Percentiles rank a stretch among this genome's conserved stretches.
Evolutionary conservation across 2,797 vertebrate species (phyloP).

Genomic region (Mus caroli): DNA sequence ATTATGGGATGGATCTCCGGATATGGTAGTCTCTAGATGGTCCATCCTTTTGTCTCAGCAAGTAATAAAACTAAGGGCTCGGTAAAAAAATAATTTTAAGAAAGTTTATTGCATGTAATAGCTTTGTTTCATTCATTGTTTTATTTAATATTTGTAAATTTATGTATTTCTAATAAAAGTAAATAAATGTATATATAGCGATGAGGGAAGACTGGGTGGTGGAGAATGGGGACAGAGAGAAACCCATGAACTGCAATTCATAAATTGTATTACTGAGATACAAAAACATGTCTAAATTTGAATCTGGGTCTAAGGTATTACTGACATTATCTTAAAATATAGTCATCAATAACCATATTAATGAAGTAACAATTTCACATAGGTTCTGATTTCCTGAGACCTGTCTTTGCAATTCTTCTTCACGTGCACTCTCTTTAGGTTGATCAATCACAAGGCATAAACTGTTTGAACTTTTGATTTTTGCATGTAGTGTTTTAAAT

Average conservation of each 20-base stretch:
- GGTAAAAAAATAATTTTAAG: slow-evolving; percentile 5
- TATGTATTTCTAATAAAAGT: neutral
- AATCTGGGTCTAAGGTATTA: neutral
- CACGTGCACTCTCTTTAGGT: neutral
- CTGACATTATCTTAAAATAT: neutral
- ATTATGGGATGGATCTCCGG: too few species aligned
- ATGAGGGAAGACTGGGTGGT: neutral
- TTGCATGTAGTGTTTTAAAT: neutral
- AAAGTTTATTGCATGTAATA: neutral
- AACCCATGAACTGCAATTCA: neutral
- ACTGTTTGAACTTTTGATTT: slow-evolving; percentile 30
- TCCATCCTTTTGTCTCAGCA: too few species aligned
- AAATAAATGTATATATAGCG: neutral
- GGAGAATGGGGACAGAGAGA: neutral
- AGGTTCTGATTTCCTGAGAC: neutral
- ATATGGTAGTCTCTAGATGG: too few species aligned
- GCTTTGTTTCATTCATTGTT: neutral
- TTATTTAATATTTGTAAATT: slow-evolving; percentile 27
- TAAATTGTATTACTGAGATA: neutral
- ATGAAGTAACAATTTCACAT: neutral
- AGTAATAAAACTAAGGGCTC: neutral
- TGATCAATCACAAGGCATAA: neutral
- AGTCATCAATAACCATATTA: neutral
- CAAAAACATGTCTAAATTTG: neutral
- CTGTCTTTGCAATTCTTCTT: neutral